Percentiles rank a stretch among this genome's conserved stretches.
These are phyloP conservation scores for Nansenia antarctica DNA, from an alignment of 2,113 vertebrate species.

Conservation along the genomic window DNA sequence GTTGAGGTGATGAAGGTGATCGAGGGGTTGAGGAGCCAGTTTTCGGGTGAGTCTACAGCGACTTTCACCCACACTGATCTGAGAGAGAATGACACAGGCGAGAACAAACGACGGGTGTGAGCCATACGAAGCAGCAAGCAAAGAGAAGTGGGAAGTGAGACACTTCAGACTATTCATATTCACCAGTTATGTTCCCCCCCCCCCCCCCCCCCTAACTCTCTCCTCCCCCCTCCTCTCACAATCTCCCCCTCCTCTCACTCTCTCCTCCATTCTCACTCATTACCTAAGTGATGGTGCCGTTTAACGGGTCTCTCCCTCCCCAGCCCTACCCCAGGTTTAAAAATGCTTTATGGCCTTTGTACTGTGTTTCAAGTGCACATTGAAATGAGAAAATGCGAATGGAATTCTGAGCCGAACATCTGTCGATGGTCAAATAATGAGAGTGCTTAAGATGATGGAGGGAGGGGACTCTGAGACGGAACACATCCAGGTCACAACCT, in stretches of 20 bases:
- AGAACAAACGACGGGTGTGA: conserved; percentile 2
- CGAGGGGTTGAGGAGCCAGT: no score
- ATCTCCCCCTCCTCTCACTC: not conserved
- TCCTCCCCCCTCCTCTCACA: not conserved
- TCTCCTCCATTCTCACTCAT: conserved; percentile 29
- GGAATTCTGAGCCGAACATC: conserved; percentile 48
- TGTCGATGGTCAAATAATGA: conserved; percentile 50
- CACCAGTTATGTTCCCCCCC: not conserved
- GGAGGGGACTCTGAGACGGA: conserved; percentile 22
- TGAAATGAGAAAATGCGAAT: conserved; percentile 48
- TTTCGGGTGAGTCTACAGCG: no score
- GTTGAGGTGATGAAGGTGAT: no score
- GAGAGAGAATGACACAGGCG: no score
- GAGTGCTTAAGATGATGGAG: conserved; percentile 26
- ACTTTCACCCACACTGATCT: not conserved
- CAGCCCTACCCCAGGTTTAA: conserved; percentile 18
- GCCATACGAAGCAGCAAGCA: not conserved
- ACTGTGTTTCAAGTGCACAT: conserved; percentile 26
- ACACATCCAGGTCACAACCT: conserved; percentile 27
- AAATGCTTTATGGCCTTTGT: conserved; percentile 44
- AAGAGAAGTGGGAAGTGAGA: not conserved
- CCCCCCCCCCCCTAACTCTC: conserved; percentile 33
- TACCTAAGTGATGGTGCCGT: conserved; percentile 60
- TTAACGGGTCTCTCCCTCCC: conserved; percentile 51
- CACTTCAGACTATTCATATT: not conserved